Evolutionary conservation across 2,113 vertebrate genomes (phyloP), one percentile per base, ranked within the genome.

Genomic region (Mirounga angustirostris): DNA sequence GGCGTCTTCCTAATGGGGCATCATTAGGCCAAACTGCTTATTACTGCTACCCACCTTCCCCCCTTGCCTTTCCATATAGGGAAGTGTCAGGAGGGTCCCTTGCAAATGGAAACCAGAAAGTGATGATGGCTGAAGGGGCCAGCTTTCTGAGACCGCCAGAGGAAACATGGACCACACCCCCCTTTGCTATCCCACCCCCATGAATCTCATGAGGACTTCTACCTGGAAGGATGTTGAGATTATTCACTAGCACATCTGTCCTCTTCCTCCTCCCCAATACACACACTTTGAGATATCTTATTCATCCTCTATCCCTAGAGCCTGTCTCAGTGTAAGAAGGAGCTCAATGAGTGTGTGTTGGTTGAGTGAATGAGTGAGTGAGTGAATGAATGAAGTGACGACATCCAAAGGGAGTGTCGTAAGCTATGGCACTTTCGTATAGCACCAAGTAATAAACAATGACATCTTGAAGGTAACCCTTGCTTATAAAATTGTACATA

Each of bases 101-200:
- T 79, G 18, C 26, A 83, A 52, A 8, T 22, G 13, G 61, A 89
- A 79, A 30, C 21, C 18, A 78, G 61, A 79, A 73, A 61, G 1
- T 69, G 46, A 7, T 1, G 21, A 58, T 71, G 40, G 18, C 21
- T 24, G 1, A 69, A 43, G 40, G 30, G 7, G 24, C 15, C 56
- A 71, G 24, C 36, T 69, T 98, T 91, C 79, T 78, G 81, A 93
- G 63, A 21, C 16, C 1, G 18, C 4, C n/a, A 7, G 24, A 52
- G n/a, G 74, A 93, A 91, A 28, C 11, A 12, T 5, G 54, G 63
- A 26, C 21, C 43, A 65, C 24, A 59, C 1, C 22, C 28, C 10
- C 4, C 2, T 59, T 69, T 85, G 14, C 28, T 13, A 0, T 6
- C 13, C 10, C 18, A 14, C 3, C 0, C 30, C 54, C 8, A 0